These are phyloP conservation scores for Callosobruchus maculatus DNA, from an alignment of 2,888 invertebrate species.

Conservation along the genomic window DNA sequence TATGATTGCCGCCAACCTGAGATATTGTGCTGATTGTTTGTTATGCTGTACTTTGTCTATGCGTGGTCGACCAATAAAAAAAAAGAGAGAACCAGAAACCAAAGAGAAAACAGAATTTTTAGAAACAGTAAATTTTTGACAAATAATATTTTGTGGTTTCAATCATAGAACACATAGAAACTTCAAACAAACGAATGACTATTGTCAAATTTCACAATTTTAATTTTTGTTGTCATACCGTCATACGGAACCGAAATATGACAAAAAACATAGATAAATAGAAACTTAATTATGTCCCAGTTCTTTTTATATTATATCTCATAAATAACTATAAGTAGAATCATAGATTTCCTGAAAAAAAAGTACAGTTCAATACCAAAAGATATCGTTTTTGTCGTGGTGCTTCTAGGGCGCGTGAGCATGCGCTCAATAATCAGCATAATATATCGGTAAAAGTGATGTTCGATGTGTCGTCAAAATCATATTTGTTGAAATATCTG, in stretches of 20 bases:
- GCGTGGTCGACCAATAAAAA: no score
- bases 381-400: conserved; percentile 31
- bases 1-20: no score
- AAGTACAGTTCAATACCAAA: conserved; percentile 34
- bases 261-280: background rate
- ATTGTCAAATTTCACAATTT: background rate
- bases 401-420: conserved; percentile 29
- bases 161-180: background rate
- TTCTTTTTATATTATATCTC: background rate
- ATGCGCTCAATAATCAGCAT: conserved; percentile 13
- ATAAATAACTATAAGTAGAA: background rate
- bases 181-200: background rate
- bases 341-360: background rate
- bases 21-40: no score
- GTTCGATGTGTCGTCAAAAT: conserved; percentile 7
- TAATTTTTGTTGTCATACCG: background rate
- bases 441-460: conserved; percentile 16
- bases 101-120: no score
- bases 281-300: background rate
- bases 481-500: background rate
- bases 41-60: no score
- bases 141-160: no score
- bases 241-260: background rate
- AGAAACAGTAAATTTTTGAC: no score
- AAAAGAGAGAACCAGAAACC: no score